phyloP scores from a whole-genome alignment of 64 coral and sea anemone genomes.

The Montipora sp. region DNA sequence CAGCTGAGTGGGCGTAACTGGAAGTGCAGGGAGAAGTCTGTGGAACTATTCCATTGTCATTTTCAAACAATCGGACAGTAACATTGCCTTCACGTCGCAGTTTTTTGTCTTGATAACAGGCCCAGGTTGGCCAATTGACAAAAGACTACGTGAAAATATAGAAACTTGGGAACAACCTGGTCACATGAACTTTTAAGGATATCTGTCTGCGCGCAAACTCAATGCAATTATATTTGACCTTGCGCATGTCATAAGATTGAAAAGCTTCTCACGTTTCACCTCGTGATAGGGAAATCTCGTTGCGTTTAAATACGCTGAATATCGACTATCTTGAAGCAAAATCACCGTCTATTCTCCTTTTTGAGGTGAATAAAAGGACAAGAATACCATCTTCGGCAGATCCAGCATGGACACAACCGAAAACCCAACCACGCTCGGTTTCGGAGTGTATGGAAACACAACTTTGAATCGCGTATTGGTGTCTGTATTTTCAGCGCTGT shows the following conservation, averaged over 20 bases:
- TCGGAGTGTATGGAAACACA: not conserved
- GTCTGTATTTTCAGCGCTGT: conserved; percentile 50
- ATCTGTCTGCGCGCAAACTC: not conserved
- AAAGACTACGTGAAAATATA: not conserved
- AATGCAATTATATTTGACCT: not conserved
- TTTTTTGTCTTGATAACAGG: not conserved
- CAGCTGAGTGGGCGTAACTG: not conserved
- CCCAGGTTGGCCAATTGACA: not conserved
- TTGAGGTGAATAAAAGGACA: not conserved
- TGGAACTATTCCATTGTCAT: not conserved
- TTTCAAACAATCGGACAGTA: not conserved
- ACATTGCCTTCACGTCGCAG: not conserved
- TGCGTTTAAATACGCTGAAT: not conserved
- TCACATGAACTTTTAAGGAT: not conserved
- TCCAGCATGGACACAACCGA: not conserved
- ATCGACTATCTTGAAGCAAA: not conserved
- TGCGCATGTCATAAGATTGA: not conserved
- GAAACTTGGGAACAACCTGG: not conserved
- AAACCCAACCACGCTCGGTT: not conserved
- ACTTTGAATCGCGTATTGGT: conserved; percentile 9
- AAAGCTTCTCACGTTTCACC: not conserved
- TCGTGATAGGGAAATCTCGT: not conserved
- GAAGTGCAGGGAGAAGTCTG: not conserved
- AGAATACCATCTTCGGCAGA: not conserved
- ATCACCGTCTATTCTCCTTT: not conserved